These are phyloP conservation scores for Dasypogon diadema DNA, from an alignment of 2,888 invertebrate species.

Conservation along the genomic window DNA sequence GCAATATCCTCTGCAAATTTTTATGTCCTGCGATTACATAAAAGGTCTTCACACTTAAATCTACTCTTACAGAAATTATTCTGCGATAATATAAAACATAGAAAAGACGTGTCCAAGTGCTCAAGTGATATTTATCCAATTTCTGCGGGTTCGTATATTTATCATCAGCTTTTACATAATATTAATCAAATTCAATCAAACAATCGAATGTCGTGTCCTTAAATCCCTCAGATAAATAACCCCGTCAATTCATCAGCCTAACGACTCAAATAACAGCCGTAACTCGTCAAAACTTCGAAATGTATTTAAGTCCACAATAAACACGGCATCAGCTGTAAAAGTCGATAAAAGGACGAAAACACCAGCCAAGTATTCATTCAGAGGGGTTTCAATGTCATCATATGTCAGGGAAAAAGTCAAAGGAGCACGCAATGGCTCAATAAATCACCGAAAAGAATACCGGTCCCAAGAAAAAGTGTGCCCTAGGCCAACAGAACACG, in stretches of 20 bases:
- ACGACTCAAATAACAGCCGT: slow-evolving; percentile 42
- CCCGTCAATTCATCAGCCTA: slow-evolving; percentile 37
- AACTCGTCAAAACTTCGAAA: slow-evolving; percentile 20
- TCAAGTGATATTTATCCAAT: too few species aligned
- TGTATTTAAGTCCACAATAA: slow-evolving; percentile 17
- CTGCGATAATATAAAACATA: too few species aligned
- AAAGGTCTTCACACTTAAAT: too few species aligned
- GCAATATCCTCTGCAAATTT: too few species aligned
- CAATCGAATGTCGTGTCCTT: background rate
- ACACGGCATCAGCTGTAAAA: slow-evolving; percentile 25
- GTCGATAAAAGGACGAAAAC: slow-evolving; percentile 41
- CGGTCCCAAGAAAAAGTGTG: slow-evolving; percentile 40
- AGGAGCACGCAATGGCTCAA: slow-evolving; percentile 50
- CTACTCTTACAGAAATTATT: too few species aligned
- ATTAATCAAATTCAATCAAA: too few species aligned
- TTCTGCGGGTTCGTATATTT: too few species aligned
- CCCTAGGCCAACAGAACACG: slow-evolving; percentile 6
- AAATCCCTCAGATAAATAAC: slow-evolving; percentile 32
- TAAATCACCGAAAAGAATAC: slow-evolving; percentile 47
- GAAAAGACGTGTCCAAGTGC: too few species aligned
- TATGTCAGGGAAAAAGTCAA: slow-evolving; percentile 51
- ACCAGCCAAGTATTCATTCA: slow-evolving; percentile 17
- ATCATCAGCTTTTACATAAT: too few species aligned
- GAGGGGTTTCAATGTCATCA: slow-evolving; percentile 49
- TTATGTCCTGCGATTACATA: too few species aligned